These are phyloP conservation scores for Pycnomerus fuliginosus DNA, from an alignment of 2,888 invertebrate genomes.

Conservation along the genomic window DNA sequence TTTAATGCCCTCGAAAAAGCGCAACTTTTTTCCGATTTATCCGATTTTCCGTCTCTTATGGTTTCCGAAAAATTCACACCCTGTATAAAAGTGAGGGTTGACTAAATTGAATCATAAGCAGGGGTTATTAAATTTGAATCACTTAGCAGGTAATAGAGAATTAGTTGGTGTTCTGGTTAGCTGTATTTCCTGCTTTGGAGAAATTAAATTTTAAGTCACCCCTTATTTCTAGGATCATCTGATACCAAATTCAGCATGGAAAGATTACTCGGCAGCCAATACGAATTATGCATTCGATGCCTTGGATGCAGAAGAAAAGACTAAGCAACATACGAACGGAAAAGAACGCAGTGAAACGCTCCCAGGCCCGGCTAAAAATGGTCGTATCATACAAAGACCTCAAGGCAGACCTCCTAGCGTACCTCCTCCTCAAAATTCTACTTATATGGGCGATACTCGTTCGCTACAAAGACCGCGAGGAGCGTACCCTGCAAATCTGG, in stretches of 20 bases:
- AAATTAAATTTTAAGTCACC: too few relatives aligned
- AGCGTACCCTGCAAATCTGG: conserved; percentile 51
- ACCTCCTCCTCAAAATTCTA: conserved; percentile 17
- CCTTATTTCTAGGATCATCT: conserved; percentile 77
- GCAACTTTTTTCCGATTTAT: too few relatives aligned
- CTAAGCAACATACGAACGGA: conserved; percentile 42
- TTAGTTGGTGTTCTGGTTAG: too few relatives aligned
- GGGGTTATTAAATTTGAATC: too few relatives aligned
- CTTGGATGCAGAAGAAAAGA: conserved; percentile 80
- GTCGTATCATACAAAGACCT: conserved; percentile 35
- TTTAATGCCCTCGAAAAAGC: too few relatives aligned
- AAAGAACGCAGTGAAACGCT: conserved; percentile 28
- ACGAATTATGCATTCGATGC: conserved; percentile 91
- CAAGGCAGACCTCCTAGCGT: conserved; percentile 45
- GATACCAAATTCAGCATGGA: conserved; percentile 84
- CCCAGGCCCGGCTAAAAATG: not conserved
- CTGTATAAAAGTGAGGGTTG: too few relatives aligned
- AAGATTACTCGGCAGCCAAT: conserved; percentile 79
- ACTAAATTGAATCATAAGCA: too few relatives aligned
- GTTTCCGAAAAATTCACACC: too few relatives aligned
- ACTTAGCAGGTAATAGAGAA: too few relatives aligned
- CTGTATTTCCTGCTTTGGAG: too few relatives aligned
- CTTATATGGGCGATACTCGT: conserved; percentile 58
- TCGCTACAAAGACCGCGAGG: conserved; percentile 61
- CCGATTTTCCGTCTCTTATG: too few relatives aligned